Percentiles rank a stretch among this genome's conserved stretches.
Evolutionary conservation across 2,113 vertebrate species (phyloP).

Genomic region (Dasyurus viverrinus): DNA sequence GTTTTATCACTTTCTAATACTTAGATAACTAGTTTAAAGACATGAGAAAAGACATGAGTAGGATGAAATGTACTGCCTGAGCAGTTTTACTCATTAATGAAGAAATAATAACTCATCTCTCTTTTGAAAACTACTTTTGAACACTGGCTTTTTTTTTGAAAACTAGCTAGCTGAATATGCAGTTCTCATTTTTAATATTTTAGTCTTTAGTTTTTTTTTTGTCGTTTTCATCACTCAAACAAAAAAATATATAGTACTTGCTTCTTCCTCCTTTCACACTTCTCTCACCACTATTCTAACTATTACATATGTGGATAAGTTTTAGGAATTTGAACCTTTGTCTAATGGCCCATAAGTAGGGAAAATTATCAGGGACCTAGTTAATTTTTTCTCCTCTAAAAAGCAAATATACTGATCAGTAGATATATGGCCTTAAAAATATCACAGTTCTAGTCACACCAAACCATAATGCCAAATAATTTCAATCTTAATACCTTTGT

Average conservation of each 20-base stretch:
- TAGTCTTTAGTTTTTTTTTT: background rate
- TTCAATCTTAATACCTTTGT: constrained; percentile 5
- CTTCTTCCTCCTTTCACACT: background rate
- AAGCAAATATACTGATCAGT: background rate
- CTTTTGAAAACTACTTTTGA: background rate
- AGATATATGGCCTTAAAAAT: too few species aligned
- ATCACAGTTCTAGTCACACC: too few species aligned
- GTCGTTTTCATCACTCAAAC: constrained; percentile 4
- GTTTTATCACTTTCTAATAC: background rate
- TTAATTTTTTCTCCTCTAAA: constrained; percentile 1
- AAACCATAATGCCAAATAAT: background rate
- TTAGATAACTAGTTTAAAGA: constrained; percentile 32
- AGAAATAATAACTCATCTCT: background rate
- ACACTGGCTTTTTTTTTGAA: background rate
- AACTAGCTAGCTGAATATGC: background rate
- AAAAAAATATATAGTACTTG: background rate
- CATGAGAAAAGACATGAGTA: background rate
- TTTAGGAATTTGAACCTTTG: background rate
- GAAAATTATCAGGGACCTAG: background rate
- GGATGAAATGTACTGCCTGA: background rate
- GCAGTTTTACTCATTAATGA: constrained; percentile 3
- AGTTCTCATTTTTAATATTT: background rate
- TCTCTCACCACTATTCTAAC: background rate
- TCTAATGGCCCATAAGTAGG: background rate
- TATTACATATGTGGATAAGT: background rate